These are phyloP conservation scores for Chaetorhynchus papuensis DNA, from an alignment of 2,113 vertebrate species.

Conservation along the genomic window DNA sequence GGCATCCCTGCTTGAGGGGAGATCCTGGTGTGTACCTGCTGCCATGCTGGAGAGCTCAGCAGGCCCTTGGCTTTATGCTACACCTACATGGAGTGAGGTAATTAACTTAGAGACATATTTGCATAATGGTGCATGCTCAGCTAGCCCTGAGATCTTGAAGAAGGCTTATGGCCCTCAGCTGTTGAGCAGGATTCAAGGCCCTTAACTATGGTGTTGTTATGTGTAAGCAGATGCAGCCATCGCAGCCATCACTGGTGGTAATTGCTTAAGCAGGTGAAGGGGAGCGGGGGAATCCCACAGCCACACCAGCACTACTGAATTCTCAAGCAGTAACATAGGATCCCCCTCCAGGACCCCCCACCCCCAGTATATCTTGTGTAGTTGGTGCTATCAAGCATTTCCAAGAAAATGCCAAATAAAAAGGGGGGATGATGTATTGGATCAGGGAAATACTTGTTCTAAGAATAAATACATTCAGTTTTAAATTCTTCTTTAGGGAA, in stretches of 20 bases:
- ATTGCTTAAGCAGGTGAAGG: not conserved
- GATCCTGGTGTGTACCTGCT: not conserved
- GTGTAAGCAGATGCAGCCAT: not conserved
- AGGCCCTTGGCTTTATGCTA: not conserved
- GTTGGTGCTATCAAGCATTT: not conserved
- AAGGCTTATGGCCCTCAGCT: not conserved
- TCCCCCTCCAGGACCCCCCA: accelerated
- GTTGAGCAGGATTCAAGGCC: not conserved
- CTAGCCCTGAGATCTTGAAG: not conserved
- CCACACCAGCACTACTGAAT: not conserved
- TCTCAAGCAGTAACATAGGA: not conserved
- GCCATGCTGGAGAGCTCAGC: not conserved
- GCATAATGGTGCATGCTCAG: not conserved
- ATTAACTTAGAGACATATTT: not conserved
- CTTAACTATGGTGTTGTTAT: too few relatives aligned
- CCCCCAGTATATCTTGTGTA: not conserved
- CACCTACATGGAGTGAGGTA: not conserved
- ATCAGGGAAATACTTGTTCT: not conserved
- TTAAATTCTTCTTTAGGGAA: not conserved
- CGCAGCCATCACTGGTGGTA: not conserved
- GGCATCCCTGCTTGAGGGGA: not conserved
- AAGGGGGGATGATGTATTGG: not conserved
- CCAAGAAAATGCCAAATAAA: not conserved
- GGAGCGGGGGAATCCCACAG: accelerated
- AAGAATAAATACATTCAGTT: not conserved